Percentiles rank a stretch among this genome's conserved stretches.
Evolutionary conservation across 1,140 invertebrate genomes (phyloP).

Genomic region (Drosophila tani): DNA sequence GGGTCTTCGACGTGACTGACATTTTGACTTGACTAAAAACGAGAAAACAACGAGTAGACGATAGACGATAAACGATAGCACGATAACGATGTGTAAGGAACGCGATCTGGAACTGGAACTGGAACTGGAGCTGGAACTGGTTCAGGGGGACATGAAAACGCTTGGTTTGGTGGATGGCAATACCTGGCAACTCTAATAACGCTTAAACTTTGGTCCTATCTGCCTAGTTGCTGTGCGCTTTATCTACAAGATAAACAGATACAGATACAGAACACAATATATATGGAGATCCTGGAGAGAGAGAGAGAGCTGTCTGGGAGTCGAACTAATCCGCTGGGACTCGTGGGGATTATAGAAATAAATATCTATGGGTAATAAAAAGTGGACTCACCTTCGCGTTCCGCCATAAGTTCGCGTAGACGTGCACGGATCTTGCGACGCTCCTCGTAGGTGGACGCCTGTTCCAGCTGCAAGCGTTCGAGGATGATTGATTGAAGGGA

Average conservation of each 20-base stretch:
- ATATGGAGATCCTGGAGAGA: conserved; percentile 8
- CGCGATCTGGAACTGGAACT: conserved; percentile 3
- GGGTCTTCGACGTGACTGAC: conserved; percentile 30
- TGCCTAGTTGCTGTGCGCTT: conserved; percentile 46
- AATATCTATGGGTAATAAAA: background rate
- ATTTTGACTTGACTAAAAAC: background rate
- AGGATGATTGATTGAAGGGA: conserved; percentile 6
- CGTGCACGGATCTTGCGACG: conserved; percentile 91
- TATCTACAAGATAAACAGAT: conserved; percentile 57
- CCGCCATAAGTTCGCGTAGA: conserved; percentile 91
- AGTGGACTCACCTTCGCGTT: conserved; percentile 89
- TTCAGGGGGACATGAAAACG: conserved; percentile 15
- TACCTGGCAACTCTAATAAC: conserved; percentile 32
- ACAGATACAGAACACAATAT: conserved; percentile 58
- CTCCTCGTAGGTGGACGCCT: conserved; percentile 94
- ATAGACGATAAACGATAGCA: conserved; percentile 1
- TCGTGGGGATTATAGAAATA: background rate
- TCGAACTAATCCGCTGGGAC: conserved; percentile 16
- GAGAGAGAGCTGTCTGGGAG: background rate
- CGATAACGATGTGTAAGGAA: conserved; percentile 19
- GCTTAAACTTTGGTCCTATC: conserved; percentile 18
- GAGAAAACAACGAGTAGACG: background rate
- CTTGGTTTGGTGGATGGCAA: conserved; percentile 17
- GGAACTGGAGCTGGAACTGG: background rate
- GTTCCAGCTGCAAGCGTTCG: conserved; percentile 90